These are phyloP conservation scores for Capreolus pygargus DNA, from an alignment of 2,113 vertebrate genomes.

Conservation along the genomic window DNA sequence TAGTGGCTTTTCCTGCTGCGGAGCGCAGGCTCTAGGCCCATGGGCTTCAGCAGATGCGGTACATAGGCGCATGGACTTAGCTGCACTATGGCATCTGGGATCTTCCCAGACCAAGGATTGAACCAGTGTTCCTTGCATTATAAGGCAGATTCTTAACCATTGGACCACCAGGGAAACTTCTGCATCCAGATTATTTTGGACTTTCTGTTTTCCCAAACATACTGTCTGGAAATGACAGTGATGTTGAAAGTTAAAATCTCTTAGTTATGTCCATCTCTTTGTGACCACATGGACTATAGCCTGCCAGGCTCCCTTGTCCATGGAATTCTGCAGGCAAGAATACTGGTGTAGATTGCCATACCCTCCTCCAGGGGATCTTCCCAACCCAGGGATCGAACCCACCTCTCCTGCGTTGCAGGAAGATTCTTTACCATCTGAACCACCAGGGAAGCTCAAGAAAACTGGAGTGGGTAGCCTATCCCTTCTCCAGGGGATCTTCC, in stretches of 20 bases:
- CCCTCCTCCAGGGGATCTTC: not conserved
- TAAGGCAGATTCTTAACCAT: not conserved
- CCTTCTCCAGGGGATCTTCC: not conserved
- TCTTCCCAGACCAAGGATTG: not conserved
- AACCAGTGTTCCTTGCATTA: not conserved
- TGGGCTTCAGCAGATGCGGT: not conserved
- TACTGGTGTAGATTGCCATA: not conserved
- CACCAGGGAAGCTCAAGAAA: not conserved
- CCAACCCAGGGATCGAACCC: not conserved
- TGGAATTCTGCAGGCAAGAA: not conserved
- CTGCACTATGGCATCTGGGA: not conserved
- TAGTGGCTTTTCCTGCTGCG: not conserved
- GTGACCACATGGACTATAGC: not conserved
- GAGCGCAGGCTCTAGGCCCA: not conserved
- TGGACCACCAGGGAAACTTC: not conserved
- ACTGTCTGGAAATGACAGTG: not conserved
- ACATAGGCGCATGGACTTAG: fast-evolving
- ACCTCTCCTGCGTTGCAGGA: not conserved
- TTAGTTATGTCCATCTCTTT: not conserved
- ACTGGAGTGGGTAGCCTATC: not conserved
- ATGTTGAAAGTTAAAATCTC: not conserved
- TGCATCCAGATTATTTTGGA: not conserved
- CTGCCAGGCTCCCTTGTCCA: not conserved
- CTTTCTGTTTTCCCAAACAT: not conserved
- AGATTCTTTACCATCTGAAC: not conserved